A percentile compares a stretch with the other conserved stretches of the same genome.
Conservation (phyloP, 92 coral and sea anemone species). For the Galaxea fascicularis region DNA sequence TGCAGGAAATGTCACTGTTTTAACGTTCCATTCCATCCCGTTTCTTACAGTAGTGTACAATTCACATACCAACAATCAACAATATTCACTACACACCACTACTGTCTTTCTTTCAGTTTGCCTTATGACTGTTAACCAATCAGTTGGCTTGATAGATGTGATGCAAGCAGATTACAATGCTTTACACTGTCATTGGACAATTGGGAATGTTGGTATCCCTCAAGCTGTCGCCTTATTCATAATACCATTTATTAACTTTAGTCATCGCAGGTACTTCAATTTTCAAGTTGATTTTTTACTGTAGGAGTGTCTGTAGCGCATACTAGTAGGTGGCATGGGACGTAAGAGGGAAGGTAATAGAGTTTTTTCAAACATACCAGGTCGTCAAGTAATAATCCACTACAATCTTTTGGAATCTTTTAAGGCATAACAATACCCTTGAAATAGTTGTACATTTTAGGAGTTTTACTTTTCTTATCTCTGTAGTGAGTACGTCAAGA, state of each 20-base stretch:
- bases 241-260: neutral
- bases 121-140: neutral
- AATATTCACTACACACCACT: no score
- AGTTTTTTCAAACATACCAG: no score
- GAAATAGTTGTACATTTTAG: neutral
- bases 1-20: no score
- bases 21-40: no score
- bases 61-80: no score
- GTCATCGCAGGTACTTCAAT: constrained; percentile 12
- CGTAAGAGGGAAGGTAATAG: no score
- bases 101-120: neutral
- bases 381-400: no score
- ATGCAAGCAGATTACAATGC: neutral
- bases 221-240: constrained; percentile 11
- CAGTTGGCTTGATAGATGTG: neutral
- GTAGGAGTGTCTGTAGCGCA: no score
- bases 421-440: neutral
- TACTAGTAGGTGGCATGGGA: neutral
- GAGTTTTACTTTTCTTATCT: neutral
- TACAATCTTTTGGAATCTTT: no score
- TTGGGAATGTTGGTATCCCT: constrained; percentile 10
- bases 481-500: constrained; percentile 5
- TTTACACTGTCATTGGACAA: constrained; percentile 19
- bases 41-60: no score
- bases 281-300: neutral